Conservation (phyloP, 2,113 vertebrate species). For the Trematocara zebra region DNA sequence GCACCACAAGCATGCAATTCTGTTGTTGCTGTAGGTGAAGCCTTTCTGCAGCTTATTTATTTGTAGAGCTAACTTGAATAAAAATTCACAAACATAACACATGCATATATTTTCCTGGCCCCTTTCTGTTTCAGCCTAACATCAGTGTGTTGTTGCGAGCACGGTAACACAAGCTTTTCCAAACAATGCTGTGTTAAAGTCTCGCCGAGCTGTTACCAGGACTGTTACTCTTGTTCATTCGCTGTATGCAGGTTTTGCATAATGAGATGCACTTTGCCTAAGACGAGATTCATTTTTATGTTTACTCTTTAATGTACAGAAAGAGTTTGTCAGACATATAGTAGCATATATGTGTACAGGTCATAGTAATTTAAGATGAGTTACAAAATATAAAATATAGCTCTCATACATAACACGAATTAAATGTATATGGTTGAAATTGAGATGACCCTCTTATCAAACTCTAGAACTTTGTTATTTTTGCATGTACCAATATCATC, state of each 20-base stretch:
- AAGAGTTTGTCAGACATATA: background rate
- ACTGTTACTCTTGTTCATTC: background rate
- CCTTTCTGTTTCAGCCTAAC: background rate
- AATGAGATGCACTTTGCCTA: background rate
- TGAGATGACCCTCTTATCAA: background rate
- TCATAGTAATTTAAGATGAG: background rate
- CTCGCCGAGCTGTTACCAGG: background rate
- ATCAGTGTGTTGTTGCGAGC: background rate
- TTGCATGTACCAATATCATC: background rate
- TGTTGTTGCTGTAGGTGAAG: background rate
- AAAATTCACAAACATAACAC: background rate
- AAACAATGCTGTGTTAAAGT: background rate
- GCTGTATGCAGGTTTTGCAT: background rate
- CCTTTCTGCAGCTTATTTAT: background rate
- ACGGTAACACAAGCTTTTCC: background rate
- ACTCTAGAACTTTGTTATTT: background rate
- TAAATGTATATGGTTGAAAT: background rate
- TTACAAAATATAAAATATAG: no score
- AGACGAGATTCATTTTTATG: background rate
- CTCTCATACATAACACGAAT: no score
- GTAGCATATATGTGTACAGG: background rate
- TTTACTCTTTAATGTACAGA: background rate
- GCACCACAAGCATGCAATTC: background rate
- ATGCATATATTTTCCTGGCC: background rate
- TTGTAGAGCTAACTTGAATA: background rate